Conservation (phyloP, 2,113 vertebrate species). For the Rhegmatorhina hoffmannsi region DNA sequence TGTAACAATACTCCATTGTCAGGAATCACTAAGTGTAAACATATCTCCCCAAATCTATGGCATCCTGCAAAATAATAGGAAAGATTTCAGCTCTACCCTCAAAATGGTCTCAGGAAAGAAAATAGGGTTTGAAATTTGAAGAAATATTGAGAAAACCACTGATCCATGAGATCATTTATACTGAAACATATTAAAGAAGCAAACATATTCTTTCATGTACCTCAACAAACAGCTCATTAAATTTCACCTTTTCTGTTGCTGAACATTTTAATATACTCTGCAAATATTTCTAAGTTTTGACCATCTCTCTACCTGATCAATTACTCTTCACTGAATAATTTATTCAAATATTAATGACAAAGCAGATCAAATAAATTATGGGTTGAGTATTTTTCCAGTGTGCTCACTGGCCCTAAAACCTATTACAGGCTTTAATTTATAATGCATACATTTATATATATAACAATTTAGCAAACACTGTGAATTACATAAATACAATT, state of each 20-base stretch:
- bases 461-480: background rate
- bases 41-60: background rate
- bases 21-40: background rate
- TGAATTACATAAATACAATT: background rate
- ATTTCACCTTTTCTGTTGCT: background rate
- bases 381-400: background rate
- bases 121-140: background rate
- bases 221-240: background rate
- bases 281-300: background rate
- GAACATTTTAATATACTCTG: background rate
- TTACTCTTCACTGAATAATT: slow-evolving; percentile 36
- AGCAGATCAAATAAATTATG: slow-evolving; percentile 4
- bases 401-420: background rate
- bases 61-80: background rate
- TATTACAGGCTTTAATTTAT: slow-evolving; percentile 14
- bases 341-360: slow-evolving; percentile 21
- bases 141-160: background rate
- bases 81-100: background rate
- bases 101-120: background rate
- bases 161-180: background rate
- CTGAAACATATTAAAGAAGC: background rate
- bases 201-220: background rate
- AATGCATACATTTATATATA: background rate
- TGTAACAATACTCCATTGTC: background rate
- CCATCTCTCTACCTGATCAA: background rate